phyloP scores from a whole-genome alignment of 2,113 vertebrate genomes.

The Vulpes vulpes region DNA sequence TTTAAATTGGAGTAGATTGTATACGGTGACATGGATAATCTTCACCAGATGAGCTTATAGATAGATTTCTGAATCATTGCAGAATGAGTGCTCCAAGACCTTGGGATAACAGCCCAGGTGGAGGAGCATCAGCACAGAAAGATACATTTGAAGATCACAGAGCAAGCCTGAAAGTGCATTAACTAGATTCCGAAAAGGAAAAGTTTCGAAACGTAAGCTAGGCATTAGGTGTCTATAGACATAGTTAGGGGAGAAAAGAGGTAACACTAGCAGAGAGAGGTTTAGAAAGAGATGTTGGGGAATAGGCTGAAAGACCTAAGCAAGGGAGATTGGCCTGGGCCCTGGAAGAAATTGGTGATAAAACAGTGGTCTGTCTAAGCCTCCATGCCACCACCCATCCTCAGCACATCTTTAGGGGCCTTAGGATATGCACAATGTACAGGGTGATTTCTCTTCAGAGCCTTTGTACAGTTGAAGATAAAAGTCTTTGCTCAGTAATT shows the following conservation, averaged over 20 bases:
- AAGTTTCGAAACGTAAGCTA: neutral
- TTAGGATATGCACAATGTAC: neutral
- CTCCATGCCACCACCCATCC: too few species aligned
- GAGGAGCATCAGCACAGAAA: neutral
- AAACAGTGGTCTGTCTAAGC: neutral
- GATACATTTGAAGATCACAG: neutral
- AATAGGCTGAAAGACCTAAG: neutral
- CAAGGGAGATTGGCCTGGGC: neutral
- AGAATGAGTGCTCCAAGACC: neutral
- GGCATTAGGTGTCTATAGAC: neutral
- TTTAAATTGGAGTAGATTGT: neutral
- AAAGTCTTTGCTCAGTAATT: neutral
- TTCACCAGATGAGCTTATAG: neutral
- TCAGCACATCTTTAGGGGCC: neutral
- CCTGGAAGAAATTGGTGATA: neutral
- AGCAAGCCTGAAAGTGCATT: conserved; percentile 3
- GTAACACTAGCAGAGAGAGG: neutral
- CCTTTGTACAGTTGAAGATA: neutral
- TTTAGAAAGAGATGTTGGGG: neutral
- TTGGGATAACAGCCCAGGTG: neutral
- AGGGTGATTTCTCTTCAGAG: neutral
- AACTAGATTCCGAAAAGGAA: conserved; percentile 26
- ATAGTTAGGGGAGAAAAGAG: neutral
- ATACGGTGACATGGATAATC: neutral
- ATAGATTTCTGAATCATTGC: neutral